Conservation (phyloP, 1,140 invertebrate genomes). For the Platyscapa corneri region DNA sequence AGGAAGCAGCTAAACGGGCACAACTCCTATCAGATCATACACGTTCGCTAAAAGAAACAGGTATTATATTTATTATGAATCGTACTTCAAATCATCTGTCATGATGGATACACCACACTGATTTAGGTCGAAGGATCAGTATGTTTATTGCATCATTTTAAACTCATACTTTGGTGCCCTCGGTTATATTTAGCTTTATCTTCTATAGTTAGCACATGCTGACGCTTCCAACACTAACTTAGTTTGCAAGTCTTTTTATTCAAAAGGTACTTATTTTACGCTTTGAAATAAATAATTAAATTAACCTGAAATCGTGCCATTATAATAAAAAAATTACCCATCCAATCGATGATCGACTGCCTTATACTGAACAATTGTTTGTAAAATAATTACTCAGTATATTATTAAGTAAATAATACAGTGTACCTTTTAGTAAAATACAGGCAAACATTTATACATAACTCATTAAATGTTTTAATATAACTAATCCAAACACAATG, state of each 20-base stretch:
- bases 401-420: background rate
- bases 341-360: too few species aligned
- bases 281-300: background rate
- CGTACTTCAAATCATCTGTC: slow-evolving; percentile 45
- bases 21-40: slow-evolving; percentile 65
- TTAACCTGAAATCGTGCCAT: too few species aligned
- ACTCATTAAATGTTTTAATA: slow-evolving; percentile 67
- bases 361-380: too few species aligned
- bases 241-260: slow-evolving; percentile 70
- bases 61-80: slow-evolving; percentile 61
- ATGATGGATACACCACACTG: slow-evolving; percentile 59
- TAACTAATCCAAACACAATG: slow-evolving; percentile 68
- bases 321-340: too few species aligned
- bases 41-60: slow-evolving; percentile 61
- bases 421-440: slow-evolving; percentile 69
- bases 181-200: slow-evolving; percentile 76
- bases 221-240: slow-evolving; percentile 73
- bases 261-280: slow-evolving; percentile 58
- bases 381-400: background rate
- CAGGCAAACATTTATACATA: slow-evolving; percentile 66
- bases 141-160: slow-evolving; percentile 60
- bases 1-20: slow-evolving; percentile 70
- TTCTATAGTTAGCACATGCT: slow-evolving; percentile 75
- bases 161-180: slow-evolving; percentile 72
- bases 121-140: slow-evolving; percentile 70